phyloP scores from a whole-genome alignment of 2,888 invertebrate species.

The Halocaridina rubra region DNA sequence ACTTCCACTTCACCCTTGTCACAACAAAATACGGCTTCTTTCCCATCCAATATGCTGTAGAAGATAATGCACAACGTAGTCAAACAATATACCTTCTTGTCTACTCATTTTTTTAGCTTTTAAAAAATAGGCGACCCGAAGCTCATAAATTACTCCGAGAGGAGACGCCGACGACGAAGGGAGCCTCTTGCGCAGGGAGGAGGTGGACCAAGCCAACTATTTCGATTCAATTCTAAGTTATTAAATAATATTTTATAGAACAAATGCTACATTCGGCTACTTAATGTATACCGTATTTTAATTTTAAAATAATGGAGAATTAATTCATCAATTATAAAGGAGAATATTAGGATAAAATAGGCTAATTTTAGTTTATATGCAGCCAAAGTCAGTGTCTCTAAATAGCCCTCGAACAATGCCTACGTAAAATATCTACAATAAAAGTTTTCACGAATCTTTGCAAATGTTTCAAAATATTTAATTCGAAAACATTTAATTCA shows the following conservation, averaged over 20 bases:
- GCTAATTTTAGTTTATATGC: too few species aligned
- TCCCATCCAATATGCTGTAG: too few species aligned
- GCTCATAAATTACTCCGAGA: slow-evolving; percentile 56
- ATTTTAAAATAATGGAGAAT: too few species aligned
- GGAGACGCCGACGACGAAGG: slow-evolving; percentile 52
- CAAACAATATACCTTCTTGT: slow-evolving; percentile 59
- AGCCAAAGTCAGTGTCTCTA: slow-evolving; percentile 3
- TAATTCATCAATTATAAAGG: too few species aligned
- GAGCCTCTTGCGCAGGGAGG: slow-evolving; percentile 38
- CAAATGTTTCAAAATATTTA: neutral
- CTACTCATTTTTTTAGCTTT: slow-evolving; percentile 57
- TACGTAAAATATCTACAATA: slow-evolving; percentile 45
- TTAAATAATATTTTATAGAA: too few species aligned
- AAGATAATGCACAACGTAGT: too few species aligned
- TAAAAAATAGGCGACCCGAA: slow-evolving; percentile 47
- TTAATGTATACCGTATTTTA: too few species aligned
- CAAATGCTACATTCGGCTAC: too few species aligned
- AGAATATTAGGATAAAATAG: too few species aligned
- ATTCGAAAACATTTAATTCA: neutral
- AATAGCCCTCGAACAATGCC: neutral
- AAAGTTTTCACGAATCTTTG: slow-evolving; percentile 8
- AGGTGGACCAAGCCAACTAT: slow-evolving; percentile 37
- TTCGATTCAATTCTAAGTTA: too few species aligned
- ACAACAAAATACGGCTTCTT: too few species aligned
- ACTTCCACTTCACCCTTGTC: too few species aligned